Conservation (phyloP, 2,888 invertebrate species). For the Pterobdella sp. region DNA sequence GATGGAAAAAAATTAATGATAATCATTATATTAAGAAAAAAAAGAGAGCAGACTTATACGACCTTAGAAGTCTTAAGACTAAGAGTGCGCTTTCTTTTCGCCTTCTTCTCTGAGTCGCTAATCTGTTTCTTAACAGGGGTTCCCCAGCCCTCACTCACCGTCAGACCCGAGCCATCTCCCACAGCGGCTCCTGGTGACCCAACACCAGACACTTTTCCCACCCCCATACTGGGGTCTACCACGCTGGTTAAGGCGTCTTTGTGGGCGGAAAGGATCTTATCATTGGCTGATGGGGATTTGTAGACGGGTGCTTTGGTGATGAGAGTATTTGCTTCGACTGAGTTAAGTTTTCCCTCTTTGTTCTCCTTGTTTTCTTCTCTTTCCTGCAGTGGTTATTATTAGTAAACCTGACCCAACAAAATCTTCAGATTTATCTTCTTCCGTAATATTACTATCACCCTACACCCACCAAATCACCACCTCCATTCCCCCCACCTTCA, state of each 20-base stretch:
- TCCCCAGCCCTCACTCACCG: conserved; percentile 34
- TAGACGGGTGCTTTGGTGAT: conserved; percentile 32
- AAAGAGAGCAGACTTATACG: not conserved
- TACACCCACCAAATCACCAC: not conserved
- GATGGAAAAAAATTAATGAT: not conserved
- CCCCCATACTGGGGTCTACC: not conserved
- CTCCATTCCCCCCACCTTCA: not conserved
- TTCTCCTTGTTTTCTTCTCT: conserved; percentile 29
- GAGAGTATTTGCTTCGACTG: conserved; percentile 34
- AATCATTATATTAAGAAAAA: not conserved
- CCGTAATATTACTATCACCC: not conserved
- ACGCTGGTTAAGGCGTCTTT: not conserved
- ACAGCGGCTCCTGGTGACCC: not conserved
- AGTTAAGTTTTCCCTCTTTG: conserved; percentile 6
- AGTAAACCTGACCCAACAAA: not conserved
- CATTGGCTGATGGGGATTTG: not conserved
- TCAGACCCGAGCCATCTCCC: conserved; percentile 22
- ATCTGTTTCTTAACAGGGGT: conserved; percentile 31
- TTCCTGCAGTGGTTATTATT: not conserved
- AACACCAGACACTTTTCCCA: not conserved
- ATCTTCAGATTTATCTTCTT: not conserved
- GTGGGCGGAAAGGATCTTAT: conserved; percentile 5
- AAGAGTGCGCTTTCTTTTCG: conserved; percentile 63
- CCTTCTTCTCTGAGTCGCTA: conserved; percentile 37
- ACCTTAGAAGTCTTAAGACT: conserved; percentile 81